These are phyloP conservation scores for Scolopax rusticola DNA, from an alignment of 2,797 vertebrate genomes.

Conservation along the genomic window DNA sequence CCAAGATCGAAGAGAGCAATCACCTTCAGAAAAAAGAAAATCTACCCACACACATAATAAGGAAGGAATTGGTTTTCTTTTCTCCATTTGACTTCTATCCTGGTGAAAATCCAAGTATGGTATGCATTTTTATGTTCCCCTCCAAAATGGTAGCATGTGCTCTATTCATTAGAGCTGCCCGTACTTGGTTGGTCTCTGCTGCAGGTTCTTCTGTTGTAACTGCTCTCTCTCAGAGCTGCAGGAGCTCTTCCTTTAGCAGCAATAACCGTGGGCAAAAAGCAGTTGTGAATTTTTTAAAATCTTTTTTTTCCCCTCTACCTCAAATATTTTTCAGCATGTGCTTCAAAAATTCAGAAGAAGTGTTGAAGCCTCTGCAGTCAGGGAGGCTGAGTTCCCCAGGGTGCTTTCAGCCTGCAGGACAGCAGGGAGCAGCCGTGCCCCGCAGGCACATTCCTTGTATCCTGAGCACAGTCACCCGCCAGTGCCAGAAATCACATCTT, in stretches of 20 bases:
- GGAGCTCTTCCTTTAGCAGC: background rate
- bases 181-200: fast-evolving
- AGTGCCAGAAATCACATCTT: background rate
- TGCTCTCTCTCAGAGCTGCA: background rate
- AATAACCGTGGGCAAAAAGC: background rate
- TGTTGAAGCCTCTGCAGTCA: fast-evolving
- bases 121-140: background rate
- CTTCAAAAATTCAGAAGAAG: background rate
- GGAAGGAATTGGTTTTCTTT: background rate
- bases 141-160: background rate
- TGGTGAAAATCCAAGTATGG: fast-evolving
- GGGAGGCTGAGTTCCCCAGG: background rate
- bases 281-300: background rate
- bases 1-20: fast-evolving
- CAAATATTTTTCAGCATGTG: background rate
- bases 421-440: background rate
- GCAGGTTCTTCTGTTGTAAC: background rate
- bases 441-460: background rate
- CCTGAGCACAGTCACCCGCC: background rate
- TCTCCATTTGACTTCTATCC: background rate
- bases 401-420: background rate
- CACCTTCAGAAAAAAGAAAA: background rate
- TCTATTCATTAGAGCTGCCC: background rate
- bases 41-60: fast-evolving
- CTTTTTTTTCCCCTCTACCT: background rate